Conservation (phyloP, 2,113 vertebrate genomes). For the Pandion haliaetus region DNA sequence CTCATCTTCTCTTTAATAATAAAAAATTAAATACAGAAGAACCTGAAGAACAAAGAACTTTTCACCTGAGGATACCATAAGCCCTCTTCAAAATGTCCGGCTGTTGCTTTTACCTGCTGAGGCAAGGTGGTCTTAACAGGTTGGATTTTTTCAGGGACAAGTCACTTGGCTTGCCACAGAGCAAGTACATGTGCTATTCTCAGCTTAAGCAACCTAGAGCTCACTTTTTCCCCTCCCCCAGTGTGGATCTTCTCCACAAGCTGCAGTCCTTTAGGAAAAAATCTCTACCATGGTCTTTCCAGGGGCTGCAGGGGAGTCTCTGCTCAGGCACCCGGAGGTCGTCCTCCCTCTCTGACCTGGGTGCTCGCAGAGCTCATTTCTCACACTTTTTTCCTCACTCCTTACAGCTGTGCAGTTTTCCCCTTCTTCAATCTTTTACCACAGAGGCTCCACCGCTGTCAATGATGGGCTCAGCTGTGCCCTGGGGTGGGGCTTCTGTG, state of each 20-base stretch:
- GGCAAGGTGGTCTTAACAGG: not conserved
- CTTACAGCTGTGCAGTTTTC: not conserved
- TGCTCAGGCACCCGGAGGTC: rapidly evolving
- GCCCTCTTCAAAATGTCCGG: not conserved
- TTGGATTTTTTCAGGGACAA: not conserved
- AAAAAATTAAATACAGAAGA: not conserved
- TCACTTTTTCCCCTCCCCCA: not conserved
- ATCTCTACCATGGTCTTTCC: rapidly evolving
- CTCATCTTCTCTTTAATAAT: not conserved
- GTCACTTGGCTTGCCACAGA: rapidly evolving
- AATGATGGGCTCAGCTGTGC: not conserved
- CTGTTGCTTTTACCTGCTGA: not conserved
- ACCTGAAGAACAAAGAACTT: not conserved
- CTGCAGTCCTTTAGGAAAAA: not conserved
- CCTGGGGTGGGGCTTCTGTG: too few species aligned
- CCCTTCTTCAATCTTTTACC: not conserved
- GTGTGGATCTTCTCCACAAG: rapidly evolving
- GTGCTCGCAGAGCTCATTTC: rapidly evolving
- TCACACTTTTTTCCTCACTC: too few species aligned
- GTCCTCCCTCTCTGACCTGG: not conserved
- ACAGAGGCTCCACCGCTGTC: rapidly evolving
- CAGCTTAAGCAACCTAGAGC: rapidly evolving
- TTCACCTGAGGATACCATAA: not conserved
- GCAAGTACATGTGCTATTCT: rapidly evolving
- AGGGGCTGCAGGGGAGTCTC: not conserved